Evolutionary conservation across 2,888 invertebrate genomes (phyloP).

Genomic region (Perizoma flavofasciatum): DNA sequence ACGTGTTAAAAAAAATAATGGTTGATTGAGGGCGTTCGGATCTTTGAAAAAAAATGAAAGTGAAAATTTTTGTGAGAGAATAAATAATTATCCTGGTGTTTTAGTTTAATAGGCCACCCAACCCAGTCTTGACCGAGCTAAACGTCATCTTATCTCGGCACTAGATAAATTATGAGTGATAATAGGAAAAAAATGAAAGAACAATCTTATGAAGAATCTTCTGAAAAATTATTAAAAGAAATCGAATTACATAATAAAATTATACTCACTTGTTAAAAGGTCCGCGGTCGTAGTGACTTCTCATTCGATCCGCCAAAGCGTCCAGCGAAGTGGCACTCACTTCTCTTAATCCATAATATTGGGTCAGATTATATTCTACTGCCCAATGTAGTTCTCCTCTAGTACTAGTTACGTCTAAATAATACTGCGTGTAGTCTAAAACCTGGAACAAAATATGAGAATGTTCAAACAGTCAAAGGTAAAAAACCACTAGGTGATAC

Average conservation of each 20-base stretch:
- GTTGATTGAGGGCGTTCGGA: too few species aligned
- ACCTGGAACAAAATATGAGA: constrained; percentile 79
- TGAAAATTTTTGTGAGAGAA: too few species aligned
- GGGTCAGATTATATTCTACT: constrained; percentile 93
- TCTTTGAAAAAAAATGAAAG: too few species aligned
- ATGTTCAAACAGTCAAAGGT: too few species aligned
- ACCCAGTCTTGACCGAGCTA: too few species aligned
- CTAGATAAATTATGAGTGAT: too few species aligned
- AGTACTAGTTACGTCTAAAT: constrained; percentile 90
- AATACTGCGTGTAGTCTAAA: constrained; percentile 95
- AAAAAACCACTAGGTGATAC: too few species aligned
- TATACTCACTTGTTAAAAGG: constrained; percentile 89
- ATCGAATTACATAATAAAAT: neutral
- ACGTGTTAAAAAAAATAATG: too few species aligned
- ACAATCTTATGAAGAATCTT: neutral
- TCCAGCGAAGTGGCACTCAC: constrained; percentile 90
- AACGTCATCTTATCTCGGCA: too few species aligned
- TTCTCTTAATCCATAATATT: constrained; percentile 91
- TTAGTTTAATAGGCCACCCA: too few species aligned
- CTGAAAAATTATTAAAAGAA: neutral
- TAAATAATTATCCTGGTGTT: too few species aligned
- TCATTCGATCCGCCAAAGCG: constrained; percentile 91
- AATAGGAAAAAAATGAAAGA: too few species aligned
- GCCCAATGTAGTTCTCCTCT: constrained; percentile 90
- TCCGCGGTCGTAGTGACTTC: constrained; percentile 86